phyloP scores from a whole-genome alignment of 30 jellyfish, hydroid and myxozoan species.

The Turritopsis dohrnii region DNA sequence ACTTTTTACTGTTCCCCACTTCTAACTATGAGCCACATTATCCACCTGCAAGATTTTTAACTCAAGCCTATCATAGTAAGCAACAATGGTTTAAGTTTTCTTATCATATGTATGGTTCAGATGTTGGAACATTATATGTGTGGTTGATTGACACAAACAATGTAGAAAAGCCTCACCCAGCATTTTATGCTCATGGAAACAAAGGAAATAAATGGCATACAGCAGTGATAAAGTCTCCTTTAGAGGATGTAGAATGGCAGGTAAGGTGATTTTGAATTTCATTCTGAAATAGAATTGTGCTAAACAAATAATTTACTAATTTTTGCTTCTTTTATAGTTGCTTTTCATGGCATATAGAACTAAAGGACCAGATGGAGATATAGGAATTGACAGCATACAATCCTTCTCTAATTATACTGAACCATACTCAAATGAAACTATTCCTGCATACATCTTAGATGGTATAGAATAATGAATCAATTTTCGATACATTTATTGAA shows the following conservation, averaged over 20 bases:
- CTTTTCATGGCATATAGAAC: neutral
- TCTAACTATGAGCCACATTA: neutral
- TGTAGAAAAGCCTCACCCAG: neutral
- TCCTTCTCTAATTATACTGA: neutral
- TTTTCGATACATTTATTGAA: neutral
- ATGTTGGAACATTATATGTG: conserved; percentile 9
- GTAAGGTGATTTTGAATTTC: neutral
- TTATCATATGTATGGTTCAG: neutral
- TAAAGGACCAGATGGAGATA: conserved; percentile 4
- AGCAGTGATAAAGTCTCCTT: neutral
- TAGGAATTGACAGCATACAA: neutral
- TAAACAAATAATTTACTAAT: neutral
- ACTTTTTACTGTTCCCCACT: conserved; percentile 11
- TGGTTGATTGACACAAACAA: neutral
- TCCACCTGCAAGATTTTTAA: conserved; percentile 14
- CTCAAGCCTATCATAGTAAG: neutral
- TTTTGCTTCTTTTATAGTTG: neutral
- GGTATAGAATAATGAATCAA: neutral
- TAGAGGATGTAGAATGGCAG: neutral
- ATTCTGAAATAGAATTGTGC: neutral
- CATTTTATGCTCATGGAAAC: conserved; percentile 13
- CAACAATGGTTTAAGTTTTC: neutral
- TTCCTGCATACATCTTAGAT: neutral
- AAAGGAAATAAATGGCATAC: neutral
- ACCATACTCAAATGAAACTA: neutral